A percentile compares a stretch with the other conserved stretches of the same genome.
phyloP scores from a whole-genome alignment of 1,140 invertebrate species.

The Ceratosolen solmsi region DNA sequence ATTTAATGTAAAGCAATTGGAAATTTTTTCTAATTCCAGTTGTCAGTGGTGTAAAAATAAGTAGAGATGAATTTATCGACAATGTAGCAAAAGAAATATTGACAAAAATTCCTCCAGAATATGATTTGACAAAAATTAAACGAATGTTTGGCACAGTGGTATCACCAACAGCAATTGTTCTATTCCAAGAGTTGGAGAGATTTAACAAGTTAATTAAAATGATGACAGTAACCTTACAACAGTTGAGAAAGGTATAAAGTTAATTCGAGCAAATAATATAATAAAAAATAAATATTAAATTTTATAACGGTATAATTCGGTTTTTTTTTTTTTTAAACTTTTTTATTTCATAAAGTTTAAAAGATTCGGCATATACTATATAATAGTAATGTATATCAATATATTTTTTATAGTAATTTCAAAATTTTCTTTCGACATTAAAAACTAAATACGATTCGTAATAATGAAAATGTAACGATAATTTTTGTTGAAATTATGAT shows the following conservation, averaged over 20 bases:
- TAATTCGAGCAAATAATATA: too few species aligned
- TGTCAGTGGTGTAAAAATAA: constrained; percentile 74
- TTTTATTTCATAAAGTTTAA: too few species aligned
- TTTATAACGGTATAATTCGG: too few species aligned
- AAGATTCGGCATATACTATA: too few species aligned
- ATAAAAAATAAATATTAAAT: too few species aligned
- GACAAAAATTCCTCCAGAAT: constrained; percentile 81
- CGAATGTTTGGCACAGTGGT: constrained; percentile 84
- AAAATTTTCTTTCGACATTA: too few species aligned
- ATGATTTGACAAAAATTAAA: constrained; percentile 85
- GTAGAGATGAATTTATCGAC: constrained; percentile 87
- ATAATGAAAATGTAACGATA: too few species aligned
- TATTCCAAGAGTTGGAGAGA: constrained; percentile 91
- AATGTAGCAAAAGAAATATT: constrained; percentile 84
- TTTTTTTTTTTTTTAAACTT: too few species aligned
- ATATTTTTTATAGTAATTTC: too few species aligned
- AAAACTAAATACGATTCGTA: too few species aligned
- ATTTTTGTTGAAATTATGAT: too few species aligned
- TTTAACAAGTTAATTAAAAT: constrained; percentile 86
- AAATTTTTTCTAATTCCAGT: not conserved
- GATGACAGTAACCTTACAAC: constrained; percentile 81
- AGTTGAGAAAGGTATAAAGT: constrained; percentile 83
- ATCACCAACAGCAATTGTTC: constrained; percentile 86
- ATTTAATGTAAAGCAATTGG: not conserved
- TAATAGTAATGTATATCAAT: too few species aligned